phyloP scores from a whole-genome alignment of 2,797 vertebrate genomes.

The Glyptemys insculpta region DNA sequence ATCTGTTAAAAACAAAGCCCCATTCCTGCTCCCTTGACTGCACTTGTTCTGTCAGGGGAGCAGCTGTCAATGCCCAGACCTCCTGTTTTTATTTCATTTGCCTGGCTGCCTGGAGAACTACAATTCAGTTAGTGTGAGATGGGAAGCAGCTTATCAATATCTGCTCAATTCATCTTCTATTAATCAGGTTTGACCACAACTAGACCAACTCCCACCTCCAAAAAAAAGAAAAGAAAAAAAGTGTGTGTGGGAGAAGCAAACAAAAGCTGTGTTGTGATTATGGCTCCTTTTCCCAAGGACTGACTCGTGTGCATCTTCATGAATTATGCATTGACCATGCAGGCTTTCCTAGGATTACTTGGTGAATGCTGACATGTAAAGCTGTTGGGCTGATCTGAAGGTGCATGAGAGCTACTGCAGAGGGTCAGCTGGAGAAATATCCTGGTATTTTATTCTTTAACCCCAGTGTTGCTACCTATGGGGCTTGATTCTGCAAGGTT shows the following conservation, averaged over 20 bases:
- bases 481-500: not conserved
- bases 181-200: slow-evolving; percentile 69
- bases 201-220: slow-evolving; percentile 50
- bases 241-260: not conserved
- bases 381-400: slow-evolving; percentile 14
- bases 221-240: not conserved
- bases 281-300: slow-evolving; percentile 32
- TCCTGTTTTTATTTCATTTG: slow-evolving; percentile 54
- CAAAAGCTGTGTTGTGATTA: slow-evolving; percentile 46
- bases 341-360: slow-evolving; percentile 32
- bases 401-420: not conserved
- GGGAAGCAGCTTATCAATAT: slow-evolving; percentile 52
- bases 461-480: not conserved
- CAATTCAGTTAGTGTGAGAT: slow-evolving; percentile 66
- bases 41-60: slow-evolving; percentile 8
- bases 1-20: not conserved
- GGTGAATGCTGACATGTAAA: slow-evolving; percentile 34
- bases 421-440: not conserved
- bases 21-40: not conserved
- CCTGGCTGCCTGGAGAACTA: slow-evolving; percentile 65
- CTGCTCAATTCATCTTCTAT: slow-evolving; percentile 41
- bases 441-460: not conserved
- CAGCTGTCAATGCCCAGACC: slow-evolving; percentile 42
- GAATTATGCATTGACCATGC: slow-evolving; percentile 65
- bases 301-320: slow-evolving; percentile 31